These are phyloP conservation scores for Chromoteleia sp. DNA, from an alignment of 2,888 invertebrate genomes.

Conservation along the genomic window DNA sequence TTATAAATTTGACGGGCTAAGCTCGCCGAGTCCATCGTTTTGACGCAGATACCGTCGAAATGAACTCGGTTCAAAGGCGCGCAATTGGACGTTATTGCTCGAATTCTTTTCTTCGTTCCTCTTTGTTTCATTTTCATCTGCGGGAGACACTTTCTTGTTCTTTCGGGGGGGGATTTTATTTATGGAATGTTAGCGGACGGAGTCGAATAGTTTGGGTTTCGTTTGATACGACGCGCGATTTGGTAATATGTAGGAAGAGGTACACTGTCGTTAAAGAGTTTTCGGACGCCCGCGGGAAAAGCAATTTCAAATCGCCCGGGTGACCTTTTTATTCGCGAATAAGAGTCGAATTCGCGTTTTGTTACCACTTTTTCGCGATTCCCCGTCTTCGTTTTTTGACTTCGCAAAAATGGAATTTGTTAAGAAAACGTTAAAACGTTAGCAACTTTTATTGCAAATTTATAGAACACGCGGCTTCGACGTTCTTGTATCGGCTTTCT, in stretches of 20 bases:
- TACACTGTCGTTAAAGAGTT: constrained; percentile 52
- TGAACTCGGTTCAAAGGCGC: constrained; percentile 10
- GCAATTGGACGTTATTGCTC: constrained; percentile 25
- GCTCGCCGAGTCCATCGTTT: constrained; percentile 25
- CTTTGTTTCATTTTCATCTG: too few relatives aligned
- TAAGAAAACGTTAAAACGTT: too few relatives aligned
- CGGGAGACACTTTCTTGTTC: constrained; percentile 5
- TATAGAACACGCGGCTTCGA: too few relatives aligned
- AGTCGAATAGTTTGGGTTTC: constrained; percentile 30
- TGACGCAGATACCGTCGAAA: constrained; percentile 1
- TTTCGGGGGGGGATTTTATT: constrained; percentile 14
- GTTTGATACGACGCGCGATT: constrained; percentile 30
- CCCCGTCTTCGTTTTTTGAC: too few relatives aligned
- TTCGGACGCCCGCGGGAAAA: constrained; percentile 10
- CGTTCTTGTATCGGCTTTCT: too few relatives aligned
- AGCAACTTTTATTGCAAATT: too few relatives aligned
- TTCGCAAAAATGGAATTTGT: too few relatives aligned
- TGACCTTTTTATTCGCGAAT: not conserved
- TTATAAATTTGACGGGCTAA: constrained; percentile 37
- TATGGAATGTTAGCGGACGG: constrained; percentile 28
- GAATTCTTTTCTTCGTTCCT: constrained; percentile 9
- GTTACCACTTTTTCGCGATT: too few relatives aligned
- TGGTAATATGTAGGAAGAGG: constrained; percentile 41
- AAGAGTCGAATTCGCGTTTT: too few relatives aligned
- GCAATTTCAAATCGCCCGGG: too few relatives aligned